Base-by-base conservation (phyloP, 1,140 invertebrate genomes). In the Drosophila fuyamai region DNA sequence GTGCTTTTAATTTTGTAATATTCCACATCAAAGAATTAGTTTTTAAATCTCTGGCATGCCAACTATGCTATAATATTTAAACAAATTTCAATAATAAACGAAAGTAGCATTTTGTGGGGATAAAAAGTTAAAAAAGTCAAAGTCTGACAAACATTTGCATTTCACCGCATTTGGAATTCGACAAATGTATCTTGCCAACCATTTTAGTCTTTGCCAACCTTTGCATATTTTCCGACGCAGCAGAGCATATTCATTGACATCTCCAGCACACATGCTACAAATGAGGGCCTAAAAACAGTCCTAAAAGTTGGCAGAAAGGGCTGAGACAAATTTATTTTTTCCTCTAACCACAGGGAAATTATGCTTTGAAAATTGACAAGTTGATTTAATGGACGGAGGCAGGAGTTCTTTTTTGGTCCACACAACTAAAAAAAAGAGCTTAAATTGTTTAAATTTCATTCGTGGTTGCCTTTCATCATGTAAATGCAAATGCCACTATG, bases 391-490 rank as follows among this genome's bases (percentile, higher is more conserved):
- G 65, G 76, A 61, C 35, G 58, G 14, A 10, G 7, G 47, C 18
- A 46, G 44, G 23, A 46, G 10, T 53, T 53, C n/a, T 32, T 16
- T 40, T 38, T 14, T 23, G 2, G 35, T 14, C 53, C n/a, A 36
- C n/a, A 36, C 59, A 53, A 68, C 60, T 68, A 66, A 61, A 60
- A 55, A 47, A 71, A 67, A 50, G 54, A 73, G 75, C 81, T 81
- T 51, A 86, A 81, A 86, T 86, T 79, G 79, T 82, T 82, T 10
- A 81, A 82, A 86, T 80, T 84, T 68, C 44, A 77, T 73, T 76
- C 59, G 76, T 76, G 65, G 58, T 70, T 71, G 54, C 72, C 70
- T 73, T 86, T 82, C 66, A 81, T 86, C 66, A 85, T 85, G 77
- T 76, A 68, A 76, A 81, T 79, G 61, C 59, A 65, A 84, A 85